Evolutionary conservation across 2,113 vertebrate genomes (phyloP).

Genomic region (Nymphicus hollandicus): DNA sequence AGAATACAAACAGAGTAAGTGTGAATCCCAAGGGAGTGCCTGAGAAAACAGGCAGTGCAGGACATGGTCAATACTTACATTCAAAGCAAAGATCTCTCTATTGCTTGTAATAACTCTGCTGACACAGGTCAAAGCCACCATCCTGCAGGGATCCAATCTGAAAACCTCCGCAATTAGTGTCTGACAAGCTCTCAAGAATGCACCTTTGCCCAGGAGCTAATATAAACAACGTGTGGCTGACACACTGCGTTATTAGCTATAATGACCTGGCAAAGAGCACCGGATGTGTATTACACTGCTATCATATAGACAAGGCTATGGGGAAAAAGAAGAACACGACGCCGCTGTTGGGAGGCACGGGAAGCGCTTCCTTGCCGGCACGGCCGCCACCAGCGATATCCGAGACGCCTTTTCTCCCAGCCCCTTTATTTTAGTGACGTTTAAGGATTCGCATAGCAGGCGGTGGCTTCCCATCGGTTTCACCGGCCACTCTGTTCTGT

Average conservation of each 20-base stretch:
- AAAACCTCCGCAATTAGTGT: accelerated
- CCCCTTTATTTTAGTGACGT: not conserved
- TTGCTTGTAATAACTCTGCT: not conserved
- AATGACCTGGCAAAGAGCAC: not conserved
- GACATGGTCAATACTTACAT: accelerated
- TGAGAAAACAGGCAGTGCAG: not conserved
- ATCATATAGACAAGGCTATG: not conserved
- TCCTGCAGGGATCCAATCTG: not conserved
- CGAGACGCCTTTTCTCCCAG: not conserved
- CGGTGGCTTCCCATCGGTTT: not conserved
- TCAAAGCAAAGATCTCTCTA: not conserved
- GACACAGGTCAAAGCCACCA: not conserved
- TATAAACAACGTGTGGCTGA: not conserved
- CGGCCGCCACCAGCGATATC: not conserved
- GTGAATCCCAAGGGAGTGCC: not conserved
- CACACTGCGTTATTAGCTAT: not conserved
- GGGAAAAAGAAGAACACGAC: not conserved
- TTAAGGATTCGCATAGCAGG: not conserved
- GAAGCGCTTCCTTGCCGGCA: not conserved
- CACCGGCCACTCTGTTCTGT: not conserved
- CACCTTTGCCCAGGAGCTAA: not conserved
- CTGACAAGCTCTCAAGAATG: not conserved
- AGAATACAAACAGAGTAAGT: not conserved
- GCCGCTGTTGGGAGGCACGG: not conserved
- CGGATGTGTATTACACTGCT: not conserved